Conservation (phyloP, 2,888 invertebrate genomes). For the Thymelicus acteon region DNA sequence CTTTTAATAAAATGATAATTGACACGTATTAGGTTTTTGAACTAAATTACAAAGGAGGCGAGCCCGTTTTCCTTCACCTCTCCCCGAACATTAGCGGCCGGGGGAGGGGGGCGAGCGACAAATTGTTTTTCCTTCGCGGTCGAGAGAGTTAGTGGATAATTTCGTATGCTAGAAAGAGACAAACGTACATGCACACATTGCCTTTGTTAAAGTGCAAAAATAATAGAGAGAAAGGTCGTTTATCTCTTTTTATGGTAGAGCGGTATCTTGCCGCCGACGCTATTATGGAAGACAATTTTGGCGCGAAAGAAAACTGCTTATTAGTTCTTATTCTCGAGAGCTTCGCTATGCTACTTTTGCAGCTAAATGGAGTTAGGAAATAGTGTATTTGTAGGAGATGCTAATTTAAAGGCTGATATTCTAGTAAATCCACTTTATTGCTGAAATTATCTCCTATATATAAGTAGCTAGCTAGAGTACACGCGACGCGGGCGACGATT, state of each 20-base stretch:
- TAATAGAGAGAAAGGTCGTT: conserved; percentile 84
- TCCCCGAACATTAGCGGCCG: conserved; percentile 72
- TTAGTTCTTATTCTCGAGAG: conserved; percentile 81
- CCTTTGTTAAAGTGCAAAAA: conserved; percentile 84
- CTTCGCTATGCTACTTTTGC: conserved; percentile 48
- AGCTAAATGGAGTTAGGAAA: conserved; percentile 46
- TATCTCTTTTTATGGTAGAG: conserved; percentile 83
- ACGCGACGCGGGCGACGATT: no score
- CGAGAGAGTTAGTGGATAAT: conserved; percentile 56
- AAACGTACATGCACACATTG: conserved; percentile 80
- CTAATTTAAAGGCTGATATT: no score
- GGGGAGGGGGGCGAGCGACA: conserved; percentile 72
- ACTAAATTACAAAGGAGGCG: conserved; percentile 80
- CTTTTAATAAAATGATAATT: conserved; percentile 82
- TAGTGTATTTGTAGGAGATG: no score
- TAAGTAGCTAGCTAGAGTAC: no score
- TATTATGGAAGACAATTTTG: conserved; percentile 84
- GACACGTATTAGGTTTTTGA: conserved; percentile 80
- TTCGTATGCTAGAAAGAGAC: conserved; percentile 66
- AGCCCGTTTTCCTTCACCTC: conserved; percentile 68
- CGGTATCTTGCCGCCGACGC: conserved; percentile 81
- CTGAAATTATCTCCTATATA: no score
- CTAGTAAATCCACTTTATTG: no score
- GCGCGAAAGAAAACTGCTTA: conserved; percentile 85
- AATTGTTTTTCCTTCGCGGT: conserved; percentile 77